These are phyloP conservation scores for Gallinago media DNA, from an alignment of 2,113 vertebrate species.

Conservation along the genomic window DNA sequence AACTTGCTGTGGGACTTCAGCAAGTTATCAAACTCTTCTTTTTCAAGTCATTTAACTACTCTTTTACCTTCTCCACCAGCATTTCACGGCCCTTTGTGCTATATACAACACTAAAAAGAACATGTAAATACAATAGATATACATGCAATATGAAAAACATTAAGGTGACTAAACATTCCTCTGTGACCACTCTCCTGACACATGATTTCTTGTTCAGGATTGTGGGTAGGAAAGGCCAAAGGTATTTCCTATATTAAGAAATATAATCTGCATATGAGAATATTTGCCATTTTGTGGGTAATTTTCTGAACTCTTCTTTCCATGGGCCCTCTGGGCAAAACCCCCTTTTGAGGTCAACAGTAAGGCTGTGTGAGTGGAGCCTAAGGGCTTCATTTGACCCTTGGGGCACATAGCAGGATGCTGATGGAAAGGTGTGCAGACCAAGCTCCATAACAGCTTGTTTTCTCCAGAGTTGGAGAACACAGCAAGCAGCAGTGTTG, in stretches of 20 bases:
- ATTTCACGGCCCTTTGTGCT: background rate
- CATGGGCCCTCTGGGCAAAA: background rate
- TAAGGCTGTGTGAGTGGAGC: background rate
- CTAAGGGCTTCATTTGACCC: background rate
- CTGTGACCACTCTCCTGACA: background rate
- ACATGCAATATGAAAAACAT: background rate
- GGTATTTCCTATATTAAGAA: background rate
- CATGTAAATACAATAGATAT: background rate
- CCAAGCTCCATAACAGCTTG: background rate
- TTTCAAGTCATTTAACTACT: background rate
- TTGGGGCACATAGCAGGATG: background rate
- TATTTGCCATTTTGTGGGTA: background rate
- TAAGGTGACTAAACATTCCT: background rate
- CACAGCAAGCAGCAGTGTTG: background rate
- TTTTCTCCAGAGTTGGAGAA: background rate
- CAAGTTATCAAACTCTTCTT: background rate
- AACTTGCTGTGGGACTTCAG: background rate
- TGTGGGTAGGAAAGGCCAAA: background rate
- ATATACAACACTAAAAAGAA: background rate
- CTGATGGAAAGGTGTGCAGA: background rate
- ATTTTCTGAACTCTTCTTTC: background rate
- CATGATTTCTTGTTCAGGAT: background rate
- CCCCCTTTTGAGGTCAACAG: background rate
- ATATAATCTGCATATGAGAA: background rate
- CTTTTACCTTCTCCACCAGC: background rate